phyloP scores from a whole-genome alignment of 2,797 vertebrate genomes.

The Australoheros facetus region DNA sequence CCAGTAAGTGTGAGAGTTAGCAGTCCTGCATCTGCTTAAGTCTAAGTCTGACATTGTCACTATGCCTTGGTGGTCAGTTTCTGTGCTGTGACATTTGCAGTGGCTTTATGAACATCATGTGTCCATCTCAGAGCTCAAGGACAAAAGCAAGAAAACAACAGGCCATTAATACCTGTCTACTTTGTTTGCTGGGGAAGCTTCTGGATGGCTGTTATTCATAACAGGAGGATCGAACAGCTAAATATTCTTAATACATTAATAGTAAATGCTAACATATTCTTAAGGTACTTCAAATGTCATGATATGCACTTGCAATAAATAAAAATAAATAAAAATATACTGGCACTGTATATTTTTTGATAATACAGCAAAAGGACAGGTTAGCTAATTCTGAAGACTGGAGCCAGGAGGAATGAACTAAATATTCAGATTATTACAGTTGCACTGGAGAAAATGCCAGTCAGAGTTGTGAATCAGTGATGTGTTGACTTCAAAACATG shows the following conservation, averaged over 20 bases:
- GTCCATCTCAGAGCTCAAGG: conserved; percentile 29
- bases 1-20: not conserved
- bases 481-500: not conserved
- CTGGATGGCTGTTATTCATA: not conserved
- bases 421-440: not conserved
- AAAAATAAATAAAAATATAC: no score
- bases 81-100: conserved; percentile 26
- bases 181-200: conserved; percentile 4
- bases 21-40: not conserved
- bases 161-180: conserved; percentile 17
- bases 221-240: not conserved
- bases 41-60: conserved; percentile 6
- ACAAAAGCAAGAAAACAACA: conserved; percentile 37
- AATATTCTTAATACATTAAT: no score
- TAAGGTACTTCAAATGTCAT: not conserved
- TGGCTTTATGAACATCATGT: conserved; percentile 28
- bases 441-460: not conserved
- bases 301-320: not conserved
- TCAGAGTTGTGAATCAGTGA: not conserved
- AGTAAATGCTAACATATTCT: no score
- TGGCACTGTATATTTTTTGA: not conserved
- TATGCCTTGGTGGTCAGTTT: not conserved
- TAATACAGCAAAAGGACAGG: not conserved
- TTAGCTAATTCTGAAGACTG: not conserved
- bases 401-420: not conserved